Evolutionary conservation across 2,113 vertebrate genomes (phyloP), one percentile per base, ranked within the genome.

Genomic region (Alligator sinensis): DNA sequence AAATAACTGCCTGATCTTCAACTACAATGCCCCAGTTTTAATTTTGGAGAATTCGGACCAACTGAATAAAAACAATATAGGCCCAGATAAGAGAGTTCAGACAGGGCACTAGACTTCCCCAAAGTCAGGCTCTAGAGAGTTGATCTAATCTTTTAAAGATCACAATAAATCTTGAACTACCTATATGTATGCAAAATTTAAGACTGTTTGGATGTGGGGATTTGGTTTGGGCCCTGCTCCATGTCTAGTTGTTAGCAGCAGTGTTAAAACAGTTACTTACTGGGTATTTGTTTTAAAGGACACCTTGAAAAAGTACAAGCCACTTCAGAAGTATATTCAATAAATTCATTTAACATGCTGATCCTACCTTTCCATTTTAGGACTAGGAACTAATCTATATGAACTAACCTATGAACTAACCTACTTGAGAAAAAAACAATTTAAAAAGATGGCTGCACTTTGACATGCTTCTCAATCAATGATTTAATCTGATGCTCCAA

Each of bases 91-190:
- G 6, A 59, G 6, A 77, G 12, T 17, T n/a, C 19, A 86, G 13
- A 21, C 4, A 86, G 7, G 38, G 5, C 1, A 1, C 11, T 1
- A 17, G 70, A 0, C 1, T 12, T 4, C 10, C 2, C 4, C 61
- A 2, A 55, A 47, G 81, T 9, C n/a, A 34, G 54, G 82, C 4
- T 54, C 77, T 55, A 15, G 24, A 54, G 75, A 91, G 72, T 84
- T 5, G 2, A 64, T 79, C 14, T 34, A 70, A 66, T 72, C 1
- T 72, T 10, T 55, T 77, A 55, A 64, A 55, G 4, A 1, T 28
- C 8, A n/a, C 7, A 80, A 14, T 21, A 25, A 58, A 18, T 19
- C 1, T 0, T 22, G n/a, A 4, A 25, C 82, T 87, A 47, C 38
- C 38, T 47, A 47, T 47, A 6, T 47, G 38, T 47, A 47, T 47